A percentile compares a stretch with the other conserved stretches of the same genome.
Conservation (phyloP, 2,797 vertebrate genomes). For the Gouania willdenowi region DNA sequence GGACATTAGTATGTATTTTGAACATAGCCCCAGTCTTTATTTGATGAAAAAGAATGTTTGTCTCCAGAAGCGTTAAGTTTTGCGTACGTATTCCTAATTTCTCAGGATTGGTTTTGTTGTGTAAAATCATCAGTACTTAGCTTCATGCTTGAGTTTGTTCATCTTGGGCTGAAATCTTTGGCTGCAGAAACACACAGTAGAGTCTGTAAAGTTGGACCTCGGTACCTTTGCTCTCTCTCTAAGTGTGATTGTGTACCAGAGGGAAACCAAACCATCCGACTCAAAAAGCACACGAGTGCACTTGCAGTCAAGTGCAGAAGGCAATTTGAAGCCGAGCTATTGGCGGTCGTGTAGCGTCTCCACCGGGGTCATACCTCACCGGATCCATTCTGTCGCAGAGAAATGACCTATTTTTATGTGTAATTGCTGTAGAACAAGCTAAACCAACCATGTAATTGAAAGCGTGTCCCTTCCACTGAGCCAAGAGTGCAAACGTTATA, state of each 20-base stretch:
- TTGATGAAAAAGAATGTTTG: too few relatives aligned
- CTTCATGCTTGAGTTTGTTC: too few relatives aligned
- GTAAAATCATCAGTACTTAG: too few relatives aligned
- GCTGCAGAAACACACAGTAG: too few relatives aligned
- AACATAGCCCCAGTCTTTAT: too few relatives aligned
- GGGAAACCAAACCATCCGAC: slow-evolving; percentile 27
- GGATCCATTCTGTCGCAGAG: slow-evolving; percentile 74
- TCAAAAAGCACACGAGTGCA: slow-evolving; percentile 39
- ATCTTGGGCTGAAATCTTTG: too few relatives aligned
- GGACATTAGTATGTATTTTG: too few relatives aligned
- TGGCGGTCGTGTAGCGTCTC: slow-evolving; percentile 64
- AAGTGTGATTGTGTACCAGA: slow-evolving; percentile 1
- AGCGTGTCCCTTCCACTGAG: slow-evolving; percentile 67
- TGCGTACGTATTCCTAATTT: too few relatives aligned
- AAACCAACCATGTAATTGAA: slow-evolving; percentile 83
- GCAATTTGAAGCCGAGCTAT: slow-evolving; percentile 73
- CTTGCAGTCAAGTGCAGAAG: slow-evolving; percentile 72
- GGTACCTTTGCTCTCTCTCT: too few relatives aligned
- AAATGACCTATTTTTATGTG: slow-evolving; percentile 78
- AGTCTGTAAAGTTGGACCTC: too few relatives aligned
- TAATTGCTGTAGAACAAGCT: slow-evolving; percentile 77
- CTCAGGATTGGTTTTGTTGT: too few relatives aligned
- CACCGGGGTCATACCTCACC: slow-evolving; percentile 74
- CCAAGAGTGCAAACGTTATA: slow-evolving; percentile 26
- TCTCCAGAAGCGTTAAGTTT: too few relatives aligned